These are phyloP conservation scores for Apodemus sylvaticus DNA, from an alignment of 2,113 vertebrate species.

Conservation along the genomic window DNA sequence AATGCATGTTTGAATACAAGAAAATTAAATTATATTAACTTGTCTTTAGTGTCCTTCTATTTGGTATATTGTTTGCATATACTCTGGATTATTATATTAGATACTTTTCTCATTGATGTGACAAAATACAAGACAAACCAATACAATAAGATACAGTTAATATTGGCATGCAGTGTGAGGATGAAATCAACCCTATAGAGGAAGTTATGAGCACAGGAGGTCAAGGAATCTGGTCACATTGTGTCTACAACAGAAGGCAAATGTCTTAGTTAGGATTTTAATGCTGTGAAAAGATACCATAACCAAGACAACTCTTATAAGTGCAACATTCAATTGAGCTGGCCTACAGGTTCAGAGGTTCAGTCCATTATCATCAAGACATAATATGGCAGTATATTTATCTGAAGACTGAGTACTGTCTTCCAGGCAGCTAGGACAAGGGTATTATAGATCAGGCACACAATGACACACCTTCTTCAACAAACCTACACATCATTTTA, in stretches of 20 bases:
- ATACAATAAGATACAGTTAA: background rate
- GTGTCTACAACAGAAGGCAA: background rate
- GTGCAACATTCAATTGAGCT: no score
- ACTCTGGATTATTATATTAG: background rate
- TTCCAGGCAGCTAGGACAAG: no score
- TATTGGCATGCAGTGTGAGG: background rate
- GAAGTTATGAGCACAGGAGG: background rate
- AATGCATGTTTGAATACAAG: background rate
- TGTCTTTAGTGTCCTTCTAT: slow-evolving; percentile 57
- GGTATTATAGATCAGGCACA: no score
- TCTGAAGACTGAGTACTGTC: no score
- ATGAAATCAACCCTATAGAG: background rate
- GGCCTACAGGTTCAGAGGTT: no score
- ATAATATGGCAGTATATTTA: no score
- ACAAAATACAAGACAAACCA: background rate
- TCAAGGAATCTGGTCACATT: background rate
- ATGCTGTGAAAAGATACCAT: no score
- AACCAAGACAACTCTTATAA: no score
- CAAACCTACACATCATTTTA: no score
- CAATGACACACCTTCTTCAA: no score
- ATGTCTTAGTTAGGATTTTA: no score
- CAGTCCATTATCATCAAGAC: no score
- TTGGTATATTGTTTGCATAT: background rate
- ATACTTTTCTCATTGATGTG: background rate
- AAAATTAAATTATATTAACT: slow-evolving; percentile 38